A percentile compares a stretch with the other conserved stretches of the same genome.
These are phyloP conservation scores for Chascanopsetta lugubris DNA, from an alignment of 2,113 vertebrate species.

Conservation along the genomic window DNA sequence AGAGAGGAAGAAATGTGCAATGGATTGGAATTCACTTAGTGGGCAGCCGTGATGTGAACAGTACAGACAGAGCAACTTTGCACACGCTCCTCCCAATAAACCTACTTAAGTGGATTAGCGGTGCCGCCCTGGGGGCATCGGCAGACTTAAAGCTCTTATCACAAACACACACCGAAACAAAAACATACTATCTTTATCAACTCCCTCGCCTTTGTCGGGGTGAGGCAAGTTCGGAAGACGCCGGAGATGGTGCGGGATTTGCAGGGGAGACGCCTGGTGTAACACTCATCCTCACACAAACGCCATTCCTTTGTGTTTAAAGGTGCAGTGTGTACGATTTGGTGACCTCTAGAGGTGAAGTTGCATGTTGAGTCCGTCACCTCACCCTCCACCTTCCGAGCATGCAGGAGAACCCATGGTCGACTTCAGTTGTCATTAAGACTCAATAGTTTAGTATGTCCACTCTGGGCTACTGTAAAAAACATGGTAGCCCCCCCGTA, in stretches of 20 bases:
- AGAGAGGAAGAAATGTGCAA: constrained; percentile 38
- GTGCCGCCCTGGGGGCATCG: constrained; percentile 65
- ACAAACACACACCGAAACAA: constrained; percentile 72
- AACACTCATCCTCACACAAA: constrained; percentile 23
- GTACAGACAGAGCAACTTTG: constrained; percentile 70
- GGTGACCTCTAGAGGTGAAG: too few species aligned
- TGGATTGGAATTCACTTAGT: constrained; percentile 68
- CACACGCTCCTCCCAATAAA: constrained; percentile 71
- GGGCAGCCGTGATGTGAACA: constrained; percentile 71
- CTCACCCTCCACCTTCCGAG: too few species aligned
- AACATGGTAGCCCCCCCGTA: too few species aligned
- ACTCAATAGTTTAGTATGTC: too few species aligned
- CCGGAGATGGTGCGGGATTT: constrained; percentile 50
- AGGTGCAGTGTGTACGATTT: too few species aligned
- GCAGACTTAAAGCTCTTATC: constrained; percentile 69
- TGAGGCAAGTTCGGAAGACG: constrained; percentile 31
- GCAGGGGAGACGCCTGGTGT: constrained; percentile 19
- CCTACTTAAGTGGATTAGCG: constrained; percentile 76
- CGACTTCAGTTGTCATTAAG: too few species aligned
- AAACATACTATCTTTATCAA: constrained; percentile 65
- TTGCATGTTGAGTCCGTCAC: too few species aligned
- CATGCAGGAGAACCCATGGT: too few species aligned
- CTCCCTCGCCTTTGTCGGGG: constrained; percentile 22
- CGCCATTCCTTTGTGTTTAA: neutral
- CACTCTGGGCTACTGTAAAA: too few species aligned